Evolutionary conservation across 2,888 invertebrate species (phyloP), one percentile per base, ranked within the genome.

Genomic region (Netelia inedita): DNA sequence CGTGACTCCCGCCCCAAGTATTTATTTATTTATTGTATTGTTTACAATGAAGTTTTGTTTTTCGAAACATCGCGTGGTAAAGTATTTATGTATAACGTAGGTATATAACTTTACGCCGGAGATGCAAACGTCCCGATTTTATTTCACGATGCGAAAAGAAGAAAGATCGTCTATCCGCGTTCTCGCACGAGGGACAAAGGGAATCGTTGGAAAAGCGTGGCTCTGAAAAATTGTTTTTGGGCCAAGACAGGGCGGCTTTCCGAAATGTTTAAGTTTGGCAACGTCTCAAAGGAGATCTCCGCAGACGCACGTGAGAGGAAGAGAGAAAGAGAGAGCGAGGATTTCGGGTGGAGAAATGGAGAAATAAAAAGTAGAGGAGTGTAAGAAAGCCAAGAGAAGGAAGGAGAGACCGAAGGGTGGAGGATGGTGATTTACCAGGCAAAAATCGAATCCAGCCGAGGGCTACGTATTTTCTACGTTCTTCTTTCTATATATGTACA

Each of bases 181-280:
- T 19, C 19, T 41, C 21, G 28, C 73, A 16, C 46, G 46, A 8
- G 19, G 65, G 21, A 74, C 57, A 73, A 75, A 82, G 35, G 35
- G 75, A 57, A 19, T 65, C 41, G 35, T 21, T 74, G 65, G 41
- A 69, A 78, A 69, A 82, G 61, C 81, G 84, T 81, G 73, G 76
- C 76, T 84, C 78, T 81, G 84, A 84, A 81, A 81, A 81, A 81
- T 84, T 84, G 81, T 81, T 78, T 78, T 59, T 72, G 16, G 81
- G 79, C 73, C 68, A 76, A 65, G 75, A 23, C 71, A 53, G 72
- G 66, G 71, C 80, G 68, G 80, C 76, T 80, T 84, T 68, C 65
- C 55, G 75, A 80, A 84, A 84, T 80, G 53, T 80, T 84, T 84
- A 73, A 76, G 68, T 80, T 80, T 84, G 83, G 83, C 83, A 76